A percentile compares a stretch with the other conserved stretches of the same genome.
phyloP scores from a whole-genome alignment of 2,797 vertebrate species.

The Serranus cabrilla region DNA sequence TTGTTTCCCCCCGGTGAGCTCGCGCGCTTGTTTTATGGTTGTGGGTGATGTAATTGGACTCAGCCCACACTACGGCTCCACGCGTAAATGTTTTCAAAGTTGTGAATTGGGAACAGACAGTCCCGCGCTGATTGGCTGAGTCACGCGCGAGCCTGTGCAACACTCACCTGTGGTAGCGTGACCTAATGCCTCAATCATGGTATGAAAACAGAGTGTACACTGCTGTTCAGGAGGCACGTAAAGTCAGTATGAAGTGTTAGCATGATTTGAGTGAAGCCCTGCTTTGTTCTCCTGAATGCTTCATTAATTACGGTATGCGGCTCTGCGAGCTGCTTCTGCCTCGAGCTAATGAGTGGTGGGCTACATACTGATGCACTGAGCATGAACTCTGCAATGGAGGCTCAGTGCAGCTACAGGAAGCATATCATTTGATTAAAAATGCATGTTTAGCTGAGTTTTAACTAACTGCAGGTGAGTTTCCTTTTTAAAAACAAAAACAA shows the following conservation, averaged over 20 bases:
- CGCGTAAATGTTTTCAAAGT: conserved; percentile 73
- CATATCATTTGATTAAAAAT: too few species aligned
- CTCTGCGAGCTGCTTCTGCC: too few species aligned
- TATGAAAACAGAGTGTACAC: too few species aligned
- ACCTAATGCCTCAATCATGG: neutral
- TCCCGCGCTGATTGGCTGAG: conserved; percentile 48
- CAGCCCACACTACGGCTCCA: conserved; percentile 68
- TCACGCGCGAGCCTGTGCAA: conserved; percentile 25
- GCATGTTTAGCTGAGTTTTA: too few species aligned
- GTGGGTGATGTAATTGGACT: conserved; percentile 74
- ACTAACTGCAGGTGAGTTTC: too few species aligned
- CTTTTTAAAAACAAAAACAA: too few species aligned
- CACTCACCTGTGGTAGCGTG: conserved; percentile 43
- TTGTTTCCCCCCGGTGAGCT: conserved; percentile 29
- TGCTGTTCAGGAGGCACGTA: neutral
- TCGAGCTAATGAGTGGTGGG: too few species aligned
- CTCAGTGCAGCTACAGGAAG: too few species aligned
- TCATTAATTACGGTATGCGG: too few species aligned
- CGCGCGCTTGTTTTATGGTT: conserved; percentile 58
- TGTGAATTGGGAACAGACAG: conserved; percentile 34
- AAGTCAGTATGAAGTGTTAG: neutral
- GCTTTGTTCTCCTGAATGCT: neutral
- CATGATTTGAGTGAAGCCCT: neutral
- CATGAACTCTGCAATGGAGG: too few species aligned
- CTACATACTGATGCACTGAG: too few species aligned